Conservation (phyloP, 2,797 vertebrate species). For the Gouania willdenowi region DNA sequence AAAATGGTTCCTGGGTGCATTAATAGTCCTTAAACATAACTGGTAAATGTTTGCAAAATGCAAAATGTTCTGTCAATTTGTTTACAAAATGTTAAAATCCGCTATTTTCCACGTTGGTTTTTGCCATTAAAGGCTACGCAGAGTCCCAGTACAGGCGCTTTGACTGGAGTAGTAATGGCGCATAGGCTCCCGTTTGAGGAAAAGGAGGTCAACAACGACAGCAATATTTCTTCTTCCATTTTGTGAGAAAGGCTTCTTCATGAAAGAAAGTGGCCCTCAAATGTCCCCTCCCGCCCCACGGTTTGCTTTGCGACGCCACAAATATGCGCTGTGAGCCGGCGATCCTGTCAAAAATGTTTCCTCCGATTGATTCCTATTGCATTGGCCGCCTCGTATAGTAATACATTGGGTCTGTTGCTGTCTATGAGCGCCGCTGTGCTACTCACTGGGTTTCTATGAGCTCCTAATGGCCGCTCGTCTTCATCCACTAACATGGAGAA, state of each 20-base stretch:
- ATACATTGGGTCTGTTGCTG: conserved; percentile 76
- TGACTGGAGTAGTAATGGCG: conserved; percentile 77
- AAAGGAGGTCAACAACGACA: conserved; percentile 86
- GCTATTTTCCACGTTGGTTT: conserved; percentile 8
- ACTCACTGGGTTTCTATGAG: conserved; percentile 76
- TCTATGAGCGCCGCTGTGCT: conserved; percentile 75
- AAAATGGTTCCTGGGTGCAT: conserved; percentile 1
- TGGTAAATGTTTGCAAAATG: conserved; percentile 1
- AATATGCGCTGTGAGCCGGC: conserved; percentile 56
- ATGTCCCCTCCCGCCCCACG: conserved; percentile 76
- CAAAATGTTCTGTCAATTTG: too few relatives aligned
- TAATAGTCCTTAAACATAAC: not conserved
- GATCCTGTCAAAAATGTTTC: conserved; percentile 67
- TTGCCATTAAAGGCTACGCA: conserved; percentile 38
- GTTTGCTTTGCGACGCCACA: conserved; percentile 72
- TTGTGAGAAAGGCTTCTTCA: conserved; percentile 84
- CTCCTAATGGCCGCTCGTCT: conserved; percentile 87
- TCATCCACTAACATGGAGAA: conserved; percentile 86
- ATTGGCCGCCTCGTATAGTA: conserved; percentile 77
- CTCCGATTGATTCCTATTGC: conserved; percentile 75
- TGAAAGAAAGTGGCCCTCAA: conserved; percentile 90
- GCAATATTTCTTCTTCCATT: conserved; percentile 92
- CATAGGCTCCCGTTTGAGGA: conserved; percentile 75
- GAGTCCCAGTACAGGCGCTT: conserved; percentile 49
- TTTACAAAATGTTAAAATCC: conserved; percentile 37